Evolutionary conservation across 2,888 invertebrate species (phyloP).

Genomic region (Epicampocera succincta): DNA sequence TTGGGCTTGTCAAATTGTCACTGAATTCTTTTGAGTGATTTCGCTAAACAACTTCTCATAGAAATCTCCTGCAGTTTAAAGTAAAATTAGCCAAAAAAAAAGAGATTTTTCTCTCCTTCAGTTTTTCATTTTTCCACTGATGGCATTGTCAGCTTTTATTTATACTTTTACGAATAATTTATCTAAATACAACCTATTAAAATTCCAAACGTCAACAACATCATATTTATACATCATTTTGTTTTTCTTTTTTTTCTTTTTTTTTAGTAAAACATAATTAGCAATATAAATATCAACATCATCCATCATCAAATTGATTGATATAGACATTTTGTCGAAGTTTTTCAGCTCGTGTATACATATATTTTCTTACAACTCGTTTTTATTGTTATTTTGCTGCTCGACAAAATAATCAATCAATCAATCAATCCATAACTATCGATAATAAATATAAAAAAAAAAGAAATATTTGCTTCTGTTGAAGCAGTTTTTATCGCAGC

Average conservation of each 20-base stretch:
- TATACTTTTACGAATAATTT: background rate
- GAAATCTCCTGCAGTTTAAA: too few species aligned
- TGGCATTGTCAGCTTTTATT: background rate
- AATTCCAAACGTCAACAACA: constrained; percentile 5
- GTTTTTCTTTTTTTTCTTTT: too few species aligned
- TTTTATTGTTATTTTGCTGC: background rate
- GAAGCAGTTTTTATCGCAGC: background rate
- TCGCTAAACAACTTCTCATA: too few species aligned
- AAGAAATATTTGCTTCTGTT: constrained; percentile 24
- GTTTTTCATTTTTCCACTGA: constrained; percentile 9
- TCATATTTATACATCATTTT: too few species aligned
- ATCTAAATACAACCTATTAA: background rate
- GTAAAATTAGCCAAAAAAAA: too few species aligned
- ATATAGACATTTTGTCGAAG: constrained; percentile 19
- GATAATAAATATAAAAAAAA: constrained; percentile 20
- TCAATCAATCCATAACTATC: constrained; percentile 40
- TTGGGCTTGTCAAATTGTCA: too few species aligned
- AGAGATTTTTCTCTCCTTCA: too few species aligned
- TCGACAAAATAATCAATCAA: constrained; percentile 49
- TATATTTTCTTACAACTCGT: constrained; percentile 22
- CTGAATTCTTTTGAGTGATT: too few species aligned
- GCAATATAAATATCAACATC: constrained; percentile 54
- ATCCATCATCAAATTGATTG: constrained; percentile 60
- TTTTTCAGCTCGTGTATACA: too few species aligned
- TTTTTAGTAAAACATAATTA: constrained; percentile 50